These are phyloP conservation scores for Etheostoma perlongum DNA, from an alignment of 2,797 vertebrate species.

Conservation along the genomic window DNA sequence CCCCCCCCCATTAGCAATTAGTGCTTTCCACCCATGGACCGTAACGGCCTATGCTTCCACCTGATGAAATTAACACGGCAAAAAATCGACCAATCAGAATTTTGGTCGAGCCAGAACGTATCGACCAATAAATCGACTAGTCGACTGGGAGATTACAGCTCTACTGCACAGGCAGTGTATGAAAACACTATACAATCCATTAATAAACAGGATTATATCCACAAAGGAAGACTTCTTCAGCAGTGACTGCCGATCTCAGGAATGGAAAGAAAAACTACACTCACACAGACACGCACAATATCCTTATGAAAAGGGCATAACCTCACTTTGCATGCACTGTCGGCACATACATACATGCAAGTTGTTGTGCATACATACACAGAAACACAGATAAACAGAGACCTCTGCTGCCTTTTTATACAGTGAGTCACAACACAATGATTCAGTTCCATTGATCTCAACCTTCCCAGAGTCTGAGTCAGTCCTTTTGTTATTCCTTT, in stretches of 20 bases:
- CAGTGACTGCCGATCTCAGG: slow-evolving; percentile 7
- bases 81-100: too few species aligned
- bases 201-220: slow-evolving; percentile 37
- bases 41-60: too few species aligned
- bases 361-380: slow-evolving; percentile 7
- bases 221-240: slow-evolving; percentile 24
- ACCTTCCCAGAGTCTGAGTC: slow-evolving; percentile 57
- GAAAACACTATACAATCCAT: slow-evolving; percentile 23
- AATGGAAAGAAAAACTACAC: slow-evolving; percentile 15
- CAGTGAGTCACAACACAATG: slow-evolving; percentile 54
- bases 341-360: slow-evolving; percentile 13
- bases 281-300: background rate
- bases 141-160: too few species aligned
- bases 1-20: too few species aligned
- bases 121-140: too few species aligned
- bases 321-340: slow-evolving; percentile 6
- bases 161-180: background rate
- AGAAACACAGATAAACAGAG: slow-evolving; percentile 12
- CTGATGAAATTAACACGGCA: too few species aligned
- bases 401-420: slow-evolving; percentile 29
- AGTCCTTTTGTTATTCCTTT: slow-evolving; percentile 47
- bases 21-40: too few species aligned
- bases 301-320: slow-evolving; percentile 24
- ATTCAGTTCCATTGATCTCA: slow-evolving; percentile 65
- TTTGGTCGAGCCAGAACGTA: too few species aligned